These are phyloP conservation scores for Odontomachus brunneus DNA, from an alignment of 1,140 invertebrate species.

Conservation along the genomic window DNA sequence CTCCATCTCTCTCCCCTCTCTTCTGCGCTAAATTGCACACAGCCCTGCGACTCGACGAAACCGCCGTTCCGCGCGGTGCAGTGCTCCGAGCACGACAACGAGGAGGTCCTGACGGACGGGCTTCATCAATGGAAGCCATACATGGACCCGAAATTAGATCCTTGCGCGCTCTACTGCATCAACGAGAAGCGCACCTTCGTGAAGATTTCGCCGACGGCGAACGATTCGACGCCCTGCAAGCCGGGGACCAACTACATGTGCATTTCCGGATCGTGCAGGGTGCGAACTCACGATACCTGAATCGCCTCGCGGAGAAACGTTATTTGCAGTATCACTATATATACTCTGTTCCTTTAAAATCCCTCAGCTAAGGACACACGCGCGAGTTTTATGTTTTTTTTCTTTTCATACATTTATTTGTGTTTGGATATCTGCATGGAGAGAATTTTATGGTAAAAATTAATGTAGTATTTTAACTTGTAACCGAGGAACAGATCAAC, in stretches of 20 bases:
- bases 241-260: constrained; percentile 87
- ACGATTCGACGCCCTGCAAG: constrained; percentile 88
- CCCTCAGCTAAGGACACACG: too few species aligned
- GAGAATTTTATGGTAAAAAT: too few species aligned
- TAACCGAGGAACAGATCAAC: too few species aligned
- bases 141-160: constrained; percentile 82
- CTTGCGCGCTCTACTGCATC: constrained; percentile 87
- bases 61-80: constrained; percentile 87
- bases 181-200: constrained; percentile 84
- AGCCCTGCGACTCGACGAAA: constrained; percentile 86
- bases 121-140: constrained; percentile 86
- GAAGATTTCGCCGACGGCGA: constrained; percentile 79
- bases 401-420: too few species aligned
- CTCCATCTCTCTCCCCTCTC: constrained; percentile 17
- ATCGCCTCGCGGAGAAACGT: neutral
- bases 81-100: constrained; percentile 86
- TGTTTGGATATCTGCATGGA: too few species aligned
- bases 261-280: constrained; percentile 86
- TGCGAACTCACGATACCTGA: constrained; percentile 75
- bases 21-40: constrained; percentile 71
- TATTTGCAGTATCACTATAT: neutral
- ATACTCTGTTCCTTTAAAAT: constrained; percentile 6
- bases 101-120: constrained; percentile 77
- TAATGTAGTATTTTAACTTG: too few species aligned
- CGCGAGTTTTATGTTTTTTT: too few species aligned